These are phyloP conservation scores for Parnassius mnemosyne DNA, from an alignment of 2,888 invertebrate species.

Conservation along the genomic window DNA sequence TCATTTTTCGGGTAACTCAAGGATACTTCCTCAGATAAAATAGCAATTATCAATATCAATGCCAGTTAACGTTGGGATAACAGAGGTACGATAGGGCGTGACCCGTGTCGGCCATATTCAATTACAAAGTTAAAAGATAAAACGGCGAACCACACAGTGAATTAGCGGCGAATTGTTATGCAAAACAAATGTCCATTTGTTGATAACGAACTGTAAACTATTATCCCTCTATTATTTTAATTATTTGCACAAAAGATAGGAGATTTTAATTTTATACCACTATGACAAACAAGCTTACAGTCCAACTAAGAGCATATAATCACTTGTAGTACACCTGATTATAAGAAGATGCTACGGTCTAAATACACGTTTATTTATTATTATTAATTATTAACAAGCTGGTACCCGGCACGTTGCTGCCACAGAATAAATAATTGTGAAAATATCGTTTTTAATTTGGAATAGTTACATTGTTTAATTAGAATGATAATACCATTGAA, in stretches of 20 bases:
- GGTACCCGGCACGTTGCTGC: no score
- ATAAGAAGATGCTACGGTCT: no score
- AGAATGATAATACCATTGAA: no score
- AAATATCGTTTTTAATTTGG: no score
- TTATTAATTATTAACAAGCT: no score
- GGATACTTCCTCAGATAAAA: slow-evolving; percentile 1
- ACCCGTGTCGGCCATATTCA: slow-evolving; percentile 18
- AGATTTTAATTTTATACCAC: no score
- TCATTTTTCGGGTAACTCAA: neutral
- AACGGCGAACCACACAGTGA: slow-evolving; percentile 9
- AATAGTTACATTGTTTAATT: no score
- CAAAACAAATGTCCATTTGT: slow-evolving; percentile 9
- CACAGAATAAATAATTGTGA: no score
- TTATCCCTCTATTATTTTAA: neutral
- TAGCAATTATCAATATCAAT: slow-evolving; percentile 1
- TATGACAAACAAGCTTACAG: no score
- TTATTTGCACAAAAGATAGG: neutral
- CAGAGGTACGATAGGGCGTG: slow-evolving; percentile 5
- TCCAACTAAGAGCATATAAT: no score
- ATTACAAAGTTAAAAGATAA: slow-evolving; percentile 21
- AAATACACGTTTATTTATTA: no score
- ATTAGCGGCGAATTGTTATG: slow-evolving; percentile 5
- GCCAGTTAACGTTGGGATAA: slow-evolving; percentile 4
- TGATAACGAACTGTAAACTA: neutral
- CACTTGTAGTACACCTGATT: no score